These are phyloP conservation scores for Parazoanthus swiftii DNA, from an alignment of 92 coral and sea anemone species.

Conservation along the genomic window DNA sequence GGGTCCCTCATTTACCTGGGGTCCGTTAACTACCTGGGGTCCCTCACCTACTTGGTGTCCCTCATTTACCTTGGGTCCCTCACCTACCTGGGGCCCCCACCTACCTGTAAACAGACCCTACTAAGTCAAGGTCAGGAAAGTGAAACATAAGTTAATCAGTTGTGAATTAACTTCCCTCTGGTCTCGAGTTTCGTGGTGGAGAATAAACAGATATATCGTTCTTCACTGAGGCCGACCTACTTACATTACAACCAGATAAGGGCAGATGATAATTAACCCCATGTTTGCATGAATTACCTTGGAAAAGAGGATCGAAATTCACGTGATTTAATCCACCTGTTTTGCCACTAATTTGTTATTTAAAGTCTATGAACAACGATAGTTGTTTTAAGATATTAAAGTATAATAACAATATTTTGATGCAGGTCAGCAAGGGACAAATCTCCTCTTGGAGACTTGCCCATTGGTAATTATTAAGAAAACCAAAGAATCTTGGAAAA, in stretches of 20 bases:
- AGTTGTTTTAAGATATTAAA: background rate
- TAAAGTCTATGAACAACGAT: background rate
- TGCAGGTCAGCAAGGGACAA: background rate
- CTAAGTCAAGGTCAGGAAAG: background rate
- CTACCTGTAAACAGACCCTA: background rate
- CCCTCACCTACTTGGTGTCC: background rate
- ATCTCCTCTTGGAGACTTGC: background rate
- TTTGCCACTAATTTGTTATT: background rate
- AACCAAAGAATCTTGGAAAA: background rate
- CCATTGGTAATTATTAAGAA: background rate
- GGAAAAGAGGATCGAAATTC: conserved; percentile 1
- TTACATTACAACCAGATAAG: background rate
- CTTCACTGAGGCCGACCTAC: background rate
- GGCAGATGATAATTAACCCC: background rate
- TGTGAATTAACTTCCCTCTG: background rate
- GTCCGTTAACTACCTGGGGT: background rate
- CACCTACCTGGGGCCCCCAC: background rate
- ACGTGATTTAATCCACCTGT: background rate
- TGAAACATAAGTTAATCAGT: background rate
- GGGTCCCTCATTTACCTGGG: background rate
- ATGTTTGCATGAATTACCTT: background rate
- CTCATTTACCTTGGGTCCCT: background rate
- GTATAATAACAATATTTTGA: background rate
- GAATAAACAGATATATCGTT: background rate
- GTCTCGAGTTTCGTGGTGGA: background rate